phyloP scores from a whole-genome alignment of 2,113 vertebrate genomes.

The Leucosticte australis region DNA sequence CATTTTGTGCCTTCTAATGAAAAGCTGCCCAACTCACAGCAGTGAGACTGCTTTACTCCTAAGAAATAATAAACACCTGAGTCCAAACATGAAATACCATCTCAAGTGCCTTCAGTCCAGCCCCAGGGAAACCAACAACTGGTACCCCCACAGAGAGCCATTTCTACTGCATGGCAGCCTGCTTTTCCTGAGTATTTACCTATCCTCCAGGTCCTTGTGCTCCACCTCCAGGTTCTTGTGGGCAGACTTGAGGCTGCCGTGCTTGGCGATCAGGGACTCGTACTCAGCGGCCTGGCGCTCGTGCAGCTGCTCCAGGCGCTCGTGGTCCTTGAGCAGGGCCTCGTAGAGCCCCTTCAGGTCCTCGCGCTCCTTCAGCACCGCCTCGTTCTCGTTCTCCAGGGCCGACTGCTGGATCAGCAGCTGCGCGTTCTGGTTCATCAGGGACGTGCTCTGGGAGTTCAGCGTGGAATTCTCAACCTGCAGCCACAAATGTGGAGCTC shows the following conservation, averaged over 20 bases:
- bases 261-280: conserved; percentile 90
- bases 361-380: conserved; percentile 85
- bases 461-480: conserved; percentile 96
- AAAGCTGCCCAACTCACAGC: too few relatives aligned
- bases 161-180: neutral
- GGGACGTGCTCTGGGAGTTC: conserved; percentile 87
- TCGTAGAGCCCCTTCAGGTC: conserved; percentile 90
- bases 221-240: conserved; percentile 94
- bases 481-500: neutral
- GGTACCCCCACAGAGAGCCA: neutral
- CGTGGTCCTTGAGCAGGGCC: conserved; percentile 90
- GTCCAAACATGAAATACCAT: too few relatives aligned
- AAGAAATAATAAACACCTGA: too few relatives aligned
- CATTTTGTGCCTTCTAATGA: too few relatives aligned
- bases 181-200: conserved; percentile 67
- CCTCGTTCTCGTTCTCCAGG: conserved; percentile 89
- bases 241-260: conserved; percentile 87
- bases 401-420: conserved; percentile 89
- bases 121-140: too few relatives aligned
- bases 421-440: conserved; percentile 94
- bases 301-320: conserved; percentile 91
- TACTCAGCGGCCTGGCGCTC: conserved; percentile 91
- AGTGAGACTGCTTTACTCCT: too few relatives aligned
- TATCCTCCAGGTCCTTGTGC: conserved; percentile 93
- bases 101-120: too few relatives aligned